Evolutionary conservation across 2,113 vertebrate species (phyloP), one percentile per base, ranked within the genome.

Genomic region (Piprites chloris): DNA sequence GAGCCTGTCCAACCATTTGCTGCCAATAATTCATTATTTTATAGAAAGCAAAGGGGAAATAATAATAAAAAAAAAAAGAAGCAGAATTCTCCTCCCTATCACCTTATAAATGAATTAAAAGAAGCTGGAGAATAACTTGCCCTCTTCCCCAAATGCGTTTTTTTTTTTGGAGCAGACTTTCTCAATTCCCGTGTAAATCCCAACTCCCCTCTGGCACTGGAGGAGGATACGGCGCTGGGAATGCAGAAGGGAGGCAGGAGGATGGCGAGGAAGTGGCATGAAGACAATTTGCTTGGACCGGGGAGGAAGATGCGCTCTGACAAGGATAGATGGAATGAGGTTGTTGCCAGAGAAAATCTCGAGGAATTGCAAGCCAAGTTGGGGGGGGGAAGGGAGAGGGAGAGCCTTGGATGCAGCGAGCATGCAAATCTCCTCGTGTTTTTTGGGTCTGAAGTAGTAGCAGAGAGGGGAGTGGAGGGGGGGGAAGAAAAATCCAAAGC

Each of bases 311-410:
- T 84, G 39, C 6, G 3, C 87, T 96, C 88, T 96, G 95, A 96
- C 96, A 95, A 83, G 93, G 87, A 90, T 82, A 83, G 94, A 95
- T 95, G 91, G 94, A 94, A 91, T 72, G 80, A 94, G 85, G 76
- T 49, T 74, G 86, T 85, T 95, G 79, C 89, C 88, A 85, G 80
- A 89, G 67, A 94, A 94, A 94, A 92, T 85, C 92, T 91, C 39
- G 12, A 95, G 93, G 93, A 91, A 92, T 94, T 68, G 89, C 6
- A 5, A 87, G 89, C 86, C 85, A 62, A 85, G 91, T 21, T 84
- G 82, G 69, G 72, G 50, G 47, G 87, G 82, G 46, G 89, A 76
- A 78, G 82, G 69, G 72, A 46, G 47, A 85, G 82, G 46, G 89
- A 76, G 81, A 90, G 66, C 82, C 62, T 87, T 76, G 91, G 92